Conservation (phyloP, 2,113 vertebrate genomes). For the Scopus umbretta region DNA sequence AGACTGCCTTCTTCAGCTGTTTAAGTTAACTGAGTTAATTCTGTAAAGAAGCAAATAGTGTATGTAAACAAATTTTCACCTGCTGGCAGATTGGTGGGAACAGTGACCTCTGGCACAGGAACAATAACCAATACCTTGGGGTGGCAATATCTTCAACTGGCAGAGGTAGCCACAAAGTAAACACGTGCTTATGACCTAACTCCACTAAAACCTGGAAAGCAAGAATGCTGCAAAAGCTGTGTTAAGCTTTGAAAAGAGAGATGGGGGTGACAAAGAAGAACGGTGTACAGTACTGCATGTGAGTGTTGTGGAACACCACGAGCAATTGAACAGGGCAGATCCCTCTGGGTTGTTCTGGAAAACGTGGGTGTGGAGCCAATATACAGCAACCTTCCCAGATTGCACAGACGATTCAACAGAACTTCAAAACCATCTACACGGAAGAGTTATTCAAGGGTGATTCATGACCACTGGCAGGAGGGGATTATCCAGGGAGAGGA, state of each 20-base stretch:
- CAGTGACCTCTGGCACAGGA: background rate
- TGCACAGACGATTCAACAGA: background rate
- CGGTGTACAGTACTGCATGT: rapidly evolving
- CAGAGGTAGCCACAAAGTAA: background rate
- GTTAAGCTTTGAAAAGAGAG: background rate
- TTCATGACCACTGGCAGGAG: background rate
- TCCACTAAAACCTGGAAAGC: background rate
- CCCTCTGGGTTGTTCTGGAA: background rate
- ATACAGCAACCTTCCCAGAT: background rate
- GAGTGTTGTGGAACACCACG: rapidly evolving
- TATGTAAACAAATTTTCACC: background rate
- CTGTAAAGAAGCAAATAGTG: background rate
- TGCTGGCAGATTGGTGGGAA: background rate
- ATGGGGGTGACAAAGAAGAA: background rate
- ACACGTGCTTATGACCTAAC: background rate
- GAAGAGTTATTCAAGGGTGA: background rate
- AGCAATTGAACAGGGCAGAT: rapidly evolving
- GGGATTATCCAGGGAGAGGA: background rate
- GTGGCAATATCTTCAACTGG: background rate
- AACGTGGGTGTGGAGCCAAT: background rate
- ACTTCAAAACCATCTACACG: background rate
- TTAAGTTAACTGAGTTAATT: background rate
- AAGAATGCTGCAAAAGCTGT: background rate
- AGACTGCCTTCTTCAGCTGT: background rate
- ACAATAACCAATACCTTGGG: background rate